Percentiles rank a stretch among this genome's conserved stretches.
phyloP scores from a whole-genome alignment of 2,797 vertebrate species.

The Adrianichthys oophorus region DNA sequence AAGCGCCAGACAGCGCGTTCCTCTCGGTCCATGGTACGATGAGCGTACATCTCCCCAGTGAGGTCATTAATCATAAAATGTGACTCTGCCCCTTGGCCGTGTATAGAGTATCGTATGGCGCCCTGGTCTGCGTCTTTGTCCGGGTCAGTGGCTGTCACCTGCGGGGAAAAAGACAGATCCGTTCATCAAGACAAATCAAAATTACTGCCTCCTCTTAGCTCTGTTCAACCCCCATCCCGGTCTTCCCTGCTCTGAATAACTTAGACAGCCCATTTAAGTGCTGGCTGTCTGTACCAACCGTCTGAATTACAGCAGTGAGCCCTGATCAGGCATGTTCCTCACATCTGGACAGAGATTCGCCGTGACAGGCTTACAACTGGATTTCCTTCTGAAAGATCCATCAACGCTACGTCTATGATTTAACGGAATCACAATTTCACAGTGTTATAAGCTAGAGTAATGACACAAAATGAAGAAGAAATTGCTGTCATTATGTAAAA shows the following conservation, averaged over 20 bases:
- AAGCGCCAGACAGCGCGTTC: conserved; percentile 88
- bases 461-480: conserved; percentile 8
- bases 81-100: conserved; percentile 85
- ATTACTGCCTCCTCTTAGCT: conserved; percentile 46
- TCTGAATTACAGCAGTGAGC: conserved; percentile 50
- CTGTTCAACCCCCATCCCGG: conserved; percentile 23
- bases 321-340: conserved; percentile 38
- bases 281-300: conserved; percentile 44
- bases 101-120: conserved; percentile 87
- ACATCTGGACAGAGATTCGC: conserved; percentile 20
- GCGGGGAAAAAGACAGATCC: conserved; percentile 36
- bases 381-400: conserved; percentile 23
- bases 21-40: conserved; percentile 86
- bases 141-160: conserved; percentile 90
- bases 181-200: conserved; percentile 40
- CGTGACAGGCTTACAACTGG: conserved; percentile 29
- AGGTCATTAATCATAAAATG: conserved; percentile 89
- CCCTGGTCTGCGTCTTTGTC: conserved; percentile 86
- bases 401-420: conserved; percentile 22
- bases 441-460: conserved; percentile 2
- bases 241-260: conserved; percentile 27
- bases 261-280: conserved; percentile 50
- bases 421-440: conserved; percentile 19
- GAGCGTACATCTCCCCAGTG: conserved; percentile 86
- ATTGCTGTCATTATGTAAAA: conserved; percentile 8